These are phyloP conservation scores for Drosophila ficusphila DNA, from an alignment of 1,140 invertebrate species.

Conservation along the genomic window DNA sequence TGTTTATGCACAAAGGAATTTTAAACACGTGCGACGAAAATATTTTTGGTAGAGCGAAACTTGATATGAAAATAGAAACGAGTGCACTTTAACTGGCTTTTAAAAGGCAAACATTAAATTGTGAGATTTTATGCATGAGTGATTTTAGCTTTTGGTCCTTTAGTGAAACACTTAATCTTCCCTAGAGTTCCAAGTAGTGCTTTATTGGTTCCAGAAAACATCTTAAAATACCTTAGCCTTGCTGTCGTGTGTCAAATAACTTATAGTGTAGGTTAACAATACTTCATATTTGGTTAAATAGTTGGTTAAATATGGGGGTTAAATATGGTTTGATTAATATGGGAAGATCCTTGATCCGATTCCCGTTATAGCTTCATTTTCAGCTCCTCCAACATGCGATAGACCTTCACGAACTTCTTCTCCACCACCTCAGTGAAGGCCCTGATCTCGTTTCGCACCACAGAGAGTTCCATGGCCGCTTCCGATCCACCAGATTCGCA, in stretches of 20 bases:
- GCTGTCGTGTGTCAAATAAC: conserved; percentile 60
- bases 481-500: conserved; percentile 64
- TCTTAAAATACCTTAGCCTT: conserved; percentile 54
- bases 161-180: conserved; percentile 20
- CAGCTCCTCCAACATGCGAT: conserved; percentile 79
- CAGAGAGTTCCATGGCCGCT: conserved; percentile 71
- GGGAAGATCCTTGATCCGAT: not conserved
- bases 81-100: not conserved
- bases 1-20: conserved; percentile 39
- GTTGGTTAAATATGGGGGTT: conserved; percentile 18
- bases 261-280: conserved; percentile 35
- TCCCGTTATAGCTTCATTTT: conserved; percentile 55
- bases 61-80: not conserved
- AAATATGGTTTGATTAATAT: conserved; percentile 28
- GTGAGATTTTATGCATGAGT: too few species aligned
- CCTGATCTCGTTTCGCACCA: conserved; percentile 79
- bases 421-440: conserved; percentile 73
- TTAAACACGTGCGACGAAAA: conserved; percentile 13
- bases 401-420: conserved; percentile 79
- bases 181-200: conserved; percentile 51
- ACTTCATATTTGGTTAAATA: conserved; percentile 34
- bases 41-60: not conserved
- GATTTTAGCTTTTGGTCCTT: not conserved
- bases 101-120: not conserved
- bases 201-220: conserved; percentile 50